Percentiles rank a stretch among this genome's conserved stretches.
phyloP scores from a whole-genome alignment of 1,140 invertebrate species.

The Proctacanthus coquilletti region DNA sequence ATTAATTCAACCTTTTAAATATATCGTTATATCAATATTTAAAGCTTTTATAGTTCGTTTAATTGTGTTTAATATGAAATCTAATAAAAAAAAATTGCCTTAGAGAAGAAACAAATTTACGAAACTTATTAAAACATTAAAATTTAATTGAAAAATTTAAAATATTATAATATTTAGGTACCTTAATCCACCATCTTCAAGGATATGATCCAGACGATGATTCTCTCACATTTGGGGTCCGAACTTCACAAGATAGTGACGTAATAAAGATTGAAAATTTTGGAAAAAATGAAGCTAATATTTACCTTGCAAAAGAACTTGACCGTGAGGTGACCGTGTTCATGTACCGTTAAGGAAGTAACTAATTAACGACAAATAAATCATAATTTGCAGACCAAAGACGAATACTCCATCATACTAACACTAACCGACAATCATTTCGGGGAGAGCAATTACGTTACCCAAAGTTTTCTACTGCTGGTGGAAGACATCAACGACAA shows the following conservation, averaged over 20 bases:
- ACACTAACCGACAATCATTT: slow-evolving; percentile 79
- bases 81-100: neutral
- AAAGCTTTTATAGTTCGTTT: too few species aligned
- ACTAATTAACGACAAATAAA: neutral
- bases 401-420: slow-evolving; percentile 76
- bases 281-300: slow-evolving; percentile 63
- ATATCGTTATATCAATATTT: too few species aligned
- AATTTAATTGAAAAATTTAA: slow-evolving; percentile 1
- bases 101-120: too few species aligned
- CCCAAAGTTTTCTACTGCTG: slow-evolving; percentile 71
- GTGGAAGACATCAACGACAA: slow-evolving; percentile 90
- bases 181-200: slow-evolving; percentile 63
- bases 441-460: slow-evolving; percentile 76
- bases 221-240: slow-evolving; percentile 63
- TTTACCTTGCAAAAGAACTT: slow-evolving; percentile 75
- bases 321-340: slow-evolving; percentile 59
- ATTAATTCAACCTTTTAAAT: too few species aligned
- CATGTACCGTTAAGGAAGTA: neutral
- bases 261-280: slow-evolving; percentile 70
- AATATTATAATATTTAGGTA: slow-evolving; percentile 57
- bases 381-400: slow-evolving; percentile 42
- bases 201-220: slow-evolving; percentile 77
- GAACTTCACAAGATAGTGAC: slow-evolving; percentile 61
- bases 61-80: too few species aligned
- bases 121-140: too few species aligned